Evolutionary conservation across 2,797 vertebrate species (phyloP).

Genomic region (Lacerta viridis): DNA sequence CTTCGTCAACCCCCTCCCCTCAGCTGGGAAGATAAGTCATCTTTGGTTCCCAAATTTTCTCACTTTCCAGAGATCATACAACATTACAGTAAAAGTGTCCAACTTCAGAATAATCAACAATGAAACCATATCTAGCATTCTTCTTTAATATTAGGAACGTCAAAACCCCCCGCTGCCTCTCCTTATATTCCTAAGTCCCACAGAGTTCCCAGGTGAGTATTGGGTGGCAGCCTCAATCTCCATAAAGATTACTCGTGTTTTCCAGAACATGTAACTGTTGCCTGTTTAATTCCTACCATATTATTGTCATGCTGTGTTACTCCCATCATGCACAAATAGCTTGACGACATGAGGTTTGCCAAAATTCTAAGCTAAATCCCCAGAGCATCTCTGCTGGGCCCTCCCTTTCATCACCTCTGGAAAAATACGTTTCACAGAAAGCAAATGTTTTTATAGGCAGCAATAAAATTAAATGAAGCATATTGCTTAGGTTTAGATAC

Average conservation of each 20-base stretch:
- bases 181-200: background rate
- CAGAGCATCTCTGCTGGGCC: background rate
- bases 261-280: constrained; percentile 68
- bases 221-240: constrained; percentile 25
- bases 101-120: background rate
- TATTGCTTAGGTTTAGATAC: background rate
- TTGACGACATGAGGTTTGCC: constrained; percentile 46
- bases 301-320: background rate
- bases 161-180: too few species aligned
- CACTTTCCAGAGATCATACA: too few species aligned
- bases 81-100: too few species aligned
- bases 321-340: background rate
- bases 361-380: background rate
- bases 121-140: background rate
- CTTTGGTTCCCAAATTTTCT: too few species aligned
- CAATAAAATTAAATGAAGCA: constrained; percentile 6
- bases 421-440: constrained; percentile 8
- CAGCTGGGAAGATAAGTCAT: too few species aligned
- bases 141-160: too few species aligned
- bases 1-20: too few species aligned
- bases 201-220: background rate
- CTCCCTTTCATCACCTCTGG: constrained; percentile 24
- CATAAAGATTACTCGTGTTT: constrained; percentile 58
- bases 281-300: constrained; percentile 49
- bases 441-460: accelerated